Percentiles rank a stretch among this genome's conserved stretches.
phyloP scores from a whole-genome alignment of 2,888 invertebrate species.

The Diarsia brunnea region DNA sequence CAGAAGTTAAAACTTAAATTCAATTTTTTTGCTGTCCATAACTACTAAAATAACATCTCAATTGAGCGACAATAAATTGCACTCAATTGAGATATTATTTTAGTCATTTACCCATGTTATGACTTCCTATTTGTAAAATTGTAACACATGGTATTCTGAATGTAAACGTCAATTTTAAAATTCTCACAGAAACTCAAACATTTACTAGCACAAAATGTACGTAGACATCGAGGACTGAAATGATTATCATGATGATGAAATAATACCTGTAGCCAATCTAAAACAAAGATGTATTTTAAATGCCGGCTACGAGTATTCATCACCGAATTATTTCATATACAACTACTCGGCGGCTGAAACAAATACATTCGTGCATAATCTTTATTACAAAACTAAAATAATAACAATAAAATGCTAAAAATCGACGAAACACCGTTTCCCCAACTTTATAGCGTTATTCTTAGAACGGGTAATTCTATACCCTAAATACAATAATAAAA shows the following conservation, averaged over 20 bases:
- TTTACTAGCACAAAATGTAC: not conserved
- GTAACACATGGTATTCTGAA: not conserved
- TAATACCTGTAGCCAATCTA: not conserved
- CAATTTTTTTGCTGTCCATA: slow-evolving; percentile 10
- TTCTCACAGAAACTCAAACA: too few species aligned
- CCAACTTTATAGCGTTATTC: slow-evolving; percentile 21
- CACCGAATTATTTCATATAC: too few species aligned
- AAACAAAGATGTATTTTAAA: too few species aligned
- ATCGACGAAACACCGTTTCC: slow-evolving; percentile 12
- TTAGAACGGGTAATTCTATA: slow-evolving; percentile 16
- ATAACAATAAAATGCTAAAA: slow-evolving; percentile 1
- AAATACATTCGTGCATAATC: not conserved
- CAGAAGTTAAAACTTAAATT: slow-evolving; percentile 30
- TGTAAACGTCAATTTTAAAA: not conserved
- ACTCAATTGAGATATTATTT: slow-evolving; percentile 41
- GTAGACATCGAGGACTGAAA: not conserved
- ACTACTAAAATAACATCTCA: slow-evolving; percentile 23
- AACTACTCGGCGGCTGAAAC: too few species aligned
- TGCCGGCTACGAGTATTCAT: too few species aligned
- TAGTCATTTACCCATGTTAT: slow-evolving; percentile 28
- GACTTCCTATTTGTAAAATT: slow-evolving; percentile 36
- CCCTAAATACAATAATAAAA: slow-evolving; percentile 10
- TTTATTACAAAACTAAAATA: slow-evolving; percentile 9
- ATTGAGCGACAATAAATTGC: slow-evolving; percentile 29
- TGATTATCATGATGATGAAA: not conserved